These are phyloP conservation scores for Drosophila persimilis DNA, from an alignment of 1,140 invertebrate species.

Conservation along the genomic window DNA sequence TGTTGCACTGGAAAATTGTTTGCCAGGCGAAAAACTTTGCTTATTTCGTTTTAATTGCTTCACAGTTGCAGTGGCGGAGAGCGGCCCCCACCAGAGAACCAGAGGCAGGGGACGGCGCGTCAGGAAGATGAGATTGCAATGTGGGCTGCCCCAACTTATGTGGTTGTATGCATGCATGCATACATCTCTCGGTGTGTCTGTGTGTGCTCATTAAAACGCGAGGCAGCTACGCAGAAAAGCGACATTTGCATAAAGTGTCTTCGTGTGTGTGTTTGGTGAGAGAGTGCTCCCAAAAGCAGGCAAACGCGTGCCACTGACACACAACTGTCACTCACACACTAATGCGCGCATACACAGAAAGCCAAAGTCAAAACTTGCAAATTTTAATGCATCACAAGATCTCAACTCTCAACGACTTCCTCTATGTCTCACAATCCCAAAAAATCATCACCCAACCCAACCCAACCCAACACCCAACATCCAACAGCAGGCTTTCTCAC, in stretches of 20 bases:
- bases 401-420: slow-evolving; percentile 64
- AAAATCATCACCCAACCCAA: slow-evolving; percentile 39
- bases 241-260: slow-evolving; percentile 69
- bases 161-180: slow-evolving; percentile 11
- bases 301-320: slow-evolving; percentile 73
- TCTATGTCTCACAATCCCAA: slow-evolving; percentile 41
- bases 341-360: slow-evolving; percentile 13
- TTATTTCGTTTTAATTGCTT: slow-evolving; percentile 76
- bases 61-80: slow-evolving; percentile 28
- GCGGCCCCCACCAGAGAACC: slow-evolving; percentile 14
- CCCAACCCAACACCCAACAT: neutral
- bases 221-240: slow-evolving; percentile 73
- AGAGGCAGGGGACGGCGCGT: neutral
- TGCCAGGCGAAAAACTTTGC: slow-evolving; percentile 41
- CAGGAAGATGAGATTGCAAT: too few species aligned
- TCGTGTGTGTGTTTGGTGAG: slow-evolving; percentile 7
- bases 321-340: slow-evolving; percentile 65
- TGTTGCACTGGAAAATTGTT: slow-evolving; percentile 37
- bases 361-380: slow-evolving; percentile 74
- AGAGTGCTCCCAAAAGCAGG: slow-evolving; percentile 55
- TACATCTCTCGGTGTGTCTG: slow-evolving; percentile 6
- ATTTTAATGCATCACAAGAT: slow-evolving; percentile 80
- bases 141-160: too few species aligned
- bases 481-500: slow-evolving; percentile 34
- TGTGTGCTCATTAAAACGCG: slow-evolving; percentile 74